Percentiles rank a stretch among this genome's conserved stretches.
phyloP scores from a whole-genome alignment of 1,140 invertebrate genomes.

The Episyrphus balteatus region DNA sequence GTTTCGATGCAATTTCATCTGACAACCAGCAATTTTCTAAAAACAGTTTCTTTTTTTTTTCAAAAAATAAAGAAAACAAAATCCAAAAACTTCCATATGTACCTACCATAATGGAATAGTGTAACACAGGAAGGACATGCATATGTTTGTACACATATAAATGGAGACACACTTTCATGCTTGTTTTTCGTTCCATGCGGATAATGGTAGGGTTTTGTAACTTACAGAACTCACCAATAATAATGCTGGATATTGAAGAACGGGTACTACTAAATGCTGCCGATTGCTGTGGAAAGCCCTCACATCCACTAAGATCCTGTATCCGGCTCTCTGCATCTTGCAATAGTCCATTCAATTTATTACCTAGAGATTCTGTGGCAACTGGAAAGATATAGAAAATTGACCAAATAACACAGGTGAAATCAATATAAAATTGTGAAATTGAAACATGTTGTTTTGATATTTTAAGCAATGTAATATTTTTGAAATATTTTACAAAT shows the following conservation, averaged over 20 bases:
- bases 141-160: background rate
- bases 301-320: conserved; percentile 54
- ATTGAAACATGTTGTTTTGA: too few species aligned
- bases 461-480: too few species aligned
- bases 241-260: conserved; percentile 35
- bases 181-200: background rate
- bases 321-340: conserved; percentile 69
- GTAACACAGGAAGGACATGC: background rate
- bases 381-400: conserved; percentile 43
- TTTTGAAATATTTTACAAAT: too few species aligned
- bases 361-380: conserved; percentile 58
- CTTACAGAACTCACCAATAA: conserved; percentile 26
- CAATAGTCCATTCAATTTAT: conserved; percentile 60
- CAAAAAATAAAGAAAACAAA: too few species aligned
- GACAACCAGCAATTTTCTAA: too few species aligned
- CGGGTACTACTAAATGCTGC: conserved; percentile 23
- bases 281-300: conserved; percentile 17
- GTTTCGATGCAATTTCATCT: too few species aligned
- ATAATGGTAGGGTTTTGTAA: background rate
- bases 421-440: too few species aligned
- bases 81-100: too few species aligned
- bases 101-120: too few species aligned
- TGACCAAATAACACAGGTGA: too few species aligned
- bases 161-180: too few species aligned
- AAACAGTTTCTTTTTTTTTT: too few species aligned